Evolutionary conservation across 2,797 vertebrate genomes (phyloP).

Genomic region (Amphiprion clarkii): DNA sequence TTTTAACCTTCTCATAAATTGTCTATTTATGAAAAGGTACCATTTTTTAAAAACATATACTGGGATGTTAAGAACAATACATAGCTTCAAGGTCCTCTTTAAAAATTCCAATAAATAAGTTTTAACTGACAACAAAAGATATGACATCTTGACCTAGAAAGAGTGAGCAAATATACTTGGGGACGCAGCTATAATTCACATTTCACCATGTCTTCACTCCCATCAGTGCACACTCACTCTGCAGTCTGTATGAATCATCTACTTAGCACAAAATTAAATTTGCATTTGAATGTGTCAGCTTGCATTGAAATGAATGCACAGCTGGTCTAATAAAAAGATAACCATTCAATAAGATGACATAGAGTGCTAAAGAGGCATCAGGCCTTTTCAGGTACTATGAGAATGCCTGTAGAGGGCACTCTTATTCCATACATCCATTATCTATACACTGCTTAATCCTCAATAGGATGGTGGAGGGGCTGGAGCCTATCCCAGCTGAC

Average conservation of each 20-base stretch:
- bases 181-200: conserved; percentile 13
- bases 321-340: conserved; percentile 26
- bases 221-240: background rate
- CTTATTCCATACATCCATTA: background rate
- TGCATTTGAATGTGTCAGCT: conserved; percentile 30
- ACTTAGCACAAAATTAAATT: conserved; percentile 22
- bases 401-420: conserved; percentile 51
- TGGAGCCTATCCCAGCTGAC: too few relatives aligned
- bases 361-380: conserved; percentile 50
- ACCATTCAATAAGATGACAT: conserved; percentile 51
- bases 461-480: too few relatives aligned
- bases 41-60: conserved; percentile 38
- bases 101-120: conserved; percentile 56
- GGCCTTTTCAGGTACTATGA: conserved; percentile 30
- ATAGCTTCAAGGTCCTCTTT: conserved; percentile 50
- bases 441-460: too few relatives aligned
- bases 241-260: background rate
- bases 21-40: conserved; percentile 88
- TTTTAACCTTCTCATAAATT: conserved; percentile 85
- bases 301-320: conserved; percentile 38
- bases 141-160: conserved; percentile 27
- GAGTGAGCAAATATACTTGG: conserved; percentile 1
- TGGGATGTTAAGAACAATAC: conserved; percentile 55
- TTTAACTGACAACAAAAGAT: conserved; percentile 47
- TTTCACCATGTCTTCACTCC: conserved; percentile 23